Conservation (phyloP, 2,888 invertebrate genomes). For the Anorthoa munda region DNA sequence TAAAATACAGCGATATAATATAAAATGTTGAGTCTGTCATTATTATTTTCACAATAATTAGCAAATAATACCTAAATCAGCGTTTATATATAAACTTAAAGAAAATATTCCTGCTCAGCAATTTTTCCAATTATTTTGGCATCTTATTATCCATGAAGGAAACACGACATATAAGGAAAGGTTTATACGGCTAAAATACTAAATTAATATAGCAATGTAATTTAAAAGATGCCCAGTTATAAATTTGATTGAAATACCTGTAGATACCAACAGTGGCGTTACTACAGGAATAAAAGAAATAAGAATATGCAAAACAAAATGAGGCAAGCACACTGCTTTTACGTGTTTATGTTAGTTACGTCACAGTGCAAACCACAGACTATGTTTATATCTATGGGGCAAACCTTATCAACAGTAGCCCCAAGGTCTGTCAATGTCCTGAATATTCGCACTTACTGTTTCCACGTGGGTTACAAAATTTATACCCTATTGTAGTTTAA, state of each 20-base stretch:
- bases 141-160: no score
- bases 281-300: no score
- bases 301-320: background rate
- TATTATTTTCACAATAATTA: constrained; percentile 13
- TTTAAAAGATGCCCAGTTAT: no score
- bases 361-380: constrained; percentile 3
- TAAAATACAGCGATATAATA: background rate
- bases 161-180: background rate
- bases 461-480: constrained; percentile 34
- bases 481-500: constrained; percentile 34
- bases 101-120: no score
- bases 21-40: background rate
- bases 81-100: background rate
- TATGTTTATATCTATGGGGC: no score
- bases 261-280: no score
- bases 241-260: no score
- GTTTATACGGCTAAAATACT: background rate
- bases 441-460: constrained; percentile 21
- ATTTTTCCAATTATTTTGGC: background rate
- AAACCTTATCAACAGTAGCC: background rate
- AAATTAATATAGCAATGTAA: no score
- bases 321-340: background rate
- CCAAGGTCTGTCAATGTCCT: constrained; percentile 35
- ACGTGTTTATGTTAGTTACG: background rate
- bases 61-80: background rate